A percentile compares a stretch with the other conserved stretches of the same genome.
phyloP scores from a whole-genome alignment of 2,113 vertebrate species.

The Chionis minor region DNA sequence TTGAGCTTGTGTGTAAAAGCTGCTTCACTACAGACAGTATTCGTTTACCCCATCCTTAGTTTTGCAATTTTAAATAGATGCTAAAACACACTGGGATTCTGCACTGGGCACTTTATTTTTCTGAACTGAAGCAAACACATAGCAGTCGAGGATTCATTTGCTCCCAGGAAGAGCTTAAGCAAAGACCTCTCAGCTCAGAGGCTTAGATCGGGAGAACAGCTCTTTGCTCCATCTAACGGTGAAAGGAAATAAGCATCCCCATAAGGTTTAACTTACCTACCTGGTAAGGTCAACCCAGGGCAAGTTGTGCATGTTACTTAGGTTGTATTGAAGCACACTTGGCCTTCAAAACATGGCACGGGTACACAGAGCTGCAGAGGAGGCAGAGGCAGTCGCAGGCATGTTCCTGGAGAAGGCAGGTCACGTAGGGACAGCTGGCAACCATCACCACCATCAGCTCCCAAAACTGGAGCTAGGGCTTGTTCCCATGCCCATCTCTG shows the following conservation, averaged over 20 bases:
- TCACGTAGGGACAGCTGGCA: rapidly evolving
- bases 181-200: neutral
- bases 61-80: neutral
- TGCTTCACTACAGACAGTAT: neutral
- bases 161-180: neutral
- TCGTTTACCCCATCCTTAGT: neutral
- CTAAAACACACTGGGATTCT: neutral
- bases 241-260: neutral
- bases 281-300: neutral
- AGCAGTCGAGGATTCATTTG: neutral
- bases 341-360: neutral
- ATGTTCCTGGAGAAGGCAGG: neutral
- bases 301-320: rapidly evolving
- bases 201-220: neutral
- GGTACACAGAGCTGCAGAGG: neutral
- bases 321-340: rapidly evolving
- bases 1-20: neutral
- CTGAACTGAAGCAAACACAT: neutral
- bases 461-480: neutral
- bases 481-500: neutral
- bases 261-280: neutral
- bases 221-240: constrained; percentile 25
- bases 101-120: neutral
- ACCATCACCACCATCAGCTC: rapidly evolving
- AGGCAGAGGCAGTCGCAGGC: neutral